phyloP scores from a whole-genome alignment of 2,113 vertebrate genomes.

The Thymallus thymallus region DNA sequence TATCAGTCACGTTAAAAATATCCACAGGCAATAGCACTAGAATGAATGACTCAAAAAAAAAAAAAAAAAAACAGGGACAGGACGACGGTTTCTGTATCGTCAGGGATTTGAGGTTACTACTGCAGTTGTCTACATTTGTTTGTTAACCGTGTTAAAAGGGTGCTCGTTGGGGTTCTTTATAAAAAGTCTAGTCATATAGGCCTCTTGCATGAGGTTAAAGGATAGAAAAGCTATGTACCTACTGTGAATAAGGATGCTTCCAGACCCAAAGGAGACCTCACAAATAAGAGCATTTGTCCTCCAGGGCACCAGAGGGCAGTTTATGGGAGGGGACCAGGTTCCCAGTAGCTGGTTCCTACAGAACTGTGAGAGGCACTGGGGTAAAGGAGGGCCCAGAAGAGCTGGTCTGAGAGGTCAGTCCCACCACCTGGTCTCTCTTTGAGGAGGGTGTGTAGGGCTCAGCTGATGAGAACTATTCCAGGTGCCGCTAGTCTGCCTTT shows the following conservation, averaged over 20 bases:
- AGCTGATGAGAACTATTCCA: neutral
- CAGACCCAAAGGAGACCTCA: neutral
- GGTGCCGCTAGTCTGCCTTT: too few species aligned
- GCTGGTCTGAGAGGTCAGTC: neutral
- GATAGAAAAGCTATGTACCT: neutral
- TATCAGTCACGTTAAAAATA: constrained; percentile 65
- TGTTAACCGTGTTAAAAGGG: constrained; percentile 1
- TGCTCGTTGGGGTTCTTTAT: too few species aligned
- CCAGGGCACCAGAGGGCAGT: constrained; percentile 41
- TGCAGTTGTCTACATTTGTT: neutral
- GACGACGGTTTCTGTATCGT: too few species aligned
- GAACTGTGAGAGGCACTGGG: constrained; percentile 18
- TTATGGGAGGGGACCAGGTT: constrained; percentile 24
- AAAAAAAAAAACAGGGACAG: too few species aligned
- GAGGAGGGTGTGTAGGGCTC: neutral
- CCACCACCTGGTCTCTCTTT: constrained; percentile 3
- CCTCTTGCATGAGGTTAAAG: neutral
- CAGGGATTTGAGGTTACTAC: too few species aligned
- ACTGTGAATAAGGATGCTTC: neutral
- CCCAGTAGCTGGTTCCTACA: constrained; percentile 18
- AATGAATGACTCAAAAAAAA: too few species aligned
- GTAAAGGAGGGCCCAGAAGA: constrained; percentile 24
- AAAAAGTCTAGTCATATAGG: neutral
- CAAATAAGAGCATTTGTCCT: neutral
- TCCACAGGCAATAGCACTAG: too few species aligned